These are phyloP conservation scores for Baccha elongata DNA, from an alignment of 2,888 invertebrate genomes.

Conservation along the genomic window DNA sequence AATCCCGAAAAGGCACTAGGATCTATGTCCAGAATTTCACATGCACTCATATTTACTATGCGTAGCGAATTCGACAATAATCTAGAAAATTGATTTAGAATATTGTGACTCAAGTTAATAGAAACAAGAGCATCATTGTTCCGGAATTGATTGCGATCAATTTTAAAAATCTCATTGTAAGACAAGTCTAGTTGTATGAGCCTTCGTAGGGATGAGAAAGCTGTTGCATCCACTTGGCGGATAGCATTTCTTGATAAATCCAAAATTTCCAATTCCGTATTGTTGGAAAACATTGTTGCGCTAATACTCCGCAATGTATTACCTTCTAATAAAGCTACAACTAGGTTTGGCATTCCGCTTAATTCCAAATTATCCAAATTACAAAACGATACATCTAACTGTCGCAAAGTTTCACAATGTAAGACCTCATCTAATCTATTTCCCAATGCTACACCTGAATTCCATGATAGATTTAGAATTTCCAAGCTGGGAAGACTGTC, in stretches of 20 bases:
- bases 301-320: conserved; percentile 86
- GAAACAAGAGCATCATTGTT: conserved; percentile 85
- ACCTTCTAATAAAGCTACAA: conserved; percentile 84
- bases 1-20: conserved; percentile 84
- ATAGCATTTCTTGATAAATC: conserved; percentile 88
- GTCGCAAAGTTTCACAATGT: conserved; percentile 84
- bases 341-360: conserved; percentile 85
- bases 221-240: conserved; percentile 84
- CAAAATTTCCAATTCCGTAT: conserved; percentile 85
- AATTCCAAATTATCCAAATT: conserved; percentile 85
- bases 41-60: conserved; percentile 86
- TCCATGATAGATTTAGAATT: conserved; percentile 85
- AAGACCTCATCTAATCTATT: conserved; percentile 79
- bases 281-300: conserved; percentile 85
- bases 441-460: conserved; percentile 83
- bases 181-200: conserved; percentile 87
- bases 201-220: conserved; percentile 85
- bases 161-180: conserved; percentile 85
- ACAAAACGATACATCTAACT: conserved; percentile 86
- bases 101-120: conserved; percentile 87
- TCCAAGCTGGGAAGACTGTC: conserved; percentile 85
- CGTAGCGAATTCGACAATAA: conserved; percentile 85
- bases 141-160: conserved; percentile 85
- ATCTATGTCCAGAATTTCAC: conserved; percentile 86
- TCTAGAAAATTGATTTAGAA: conserved; percentile 84